Evolutionary conservation across 2,113 vertebrate genomes (phyloP).

Genomic region (Balaenoptera acutorostrata): DNA sequence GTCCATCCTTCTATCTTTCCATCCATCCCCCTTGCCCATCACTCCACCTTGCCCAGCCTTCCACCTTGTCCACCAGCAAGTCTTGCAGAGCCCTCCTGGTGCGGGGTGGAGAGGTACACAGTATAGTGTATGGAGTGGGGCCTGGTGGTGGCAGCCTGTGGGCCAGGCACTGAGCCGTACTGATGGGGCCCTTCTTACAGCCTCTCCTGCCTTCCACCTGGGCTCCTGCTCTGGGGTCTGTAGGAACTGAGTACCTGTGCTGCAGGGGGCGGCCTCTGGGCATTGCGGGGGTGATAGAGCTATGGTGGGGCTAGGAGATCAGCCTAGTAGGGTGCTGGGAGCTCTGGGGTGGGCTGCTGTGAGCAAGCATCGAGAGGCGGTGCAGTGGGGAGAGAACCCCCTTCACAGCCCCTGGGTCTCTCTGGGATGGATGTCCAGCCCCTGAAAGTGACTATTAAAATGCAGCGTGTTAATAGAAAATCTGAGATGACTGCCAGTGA

Average conservation of each 20-base stretch:
- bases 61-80: not conserved
- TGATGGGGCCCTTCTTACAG: not conserved
- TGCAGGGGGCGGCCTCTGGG: not conserved
- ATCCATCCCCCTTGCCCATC: too few species aligned
- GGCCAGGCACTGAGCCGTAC: not conserved
- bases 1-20: not conserved
- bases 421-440: not conserved
- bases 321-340: not conserved
- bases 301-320: not conserved
- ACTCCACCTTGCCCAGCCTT: not conserved
- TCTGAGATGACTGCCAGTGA: not conserved
- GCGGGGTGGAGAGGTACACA: fast-evolving
- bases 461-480: not conserved
- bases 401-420: not conserved
- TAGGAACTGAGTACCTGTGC: not conserved
- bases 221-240: not conserved
- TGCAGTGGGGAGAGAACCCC: not conserved
- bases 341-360: not conserved
- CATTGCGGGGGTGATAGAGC: not conserved
- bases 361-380: not conserved
- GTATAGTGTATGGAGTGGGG: too few species aligned
- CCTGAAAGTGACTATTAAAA: not conserved
- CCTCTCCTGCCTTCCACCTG: not conserved
- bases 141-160: not conserved
- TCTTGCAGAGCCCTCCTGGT: not conserved